A percentile compares a stretch with the other conserved stretches of the same genome.
phyloP scores from a whole-genome alignment of 2,888 invertebrate species.

The Ophonus ardosiacus region DNA sequence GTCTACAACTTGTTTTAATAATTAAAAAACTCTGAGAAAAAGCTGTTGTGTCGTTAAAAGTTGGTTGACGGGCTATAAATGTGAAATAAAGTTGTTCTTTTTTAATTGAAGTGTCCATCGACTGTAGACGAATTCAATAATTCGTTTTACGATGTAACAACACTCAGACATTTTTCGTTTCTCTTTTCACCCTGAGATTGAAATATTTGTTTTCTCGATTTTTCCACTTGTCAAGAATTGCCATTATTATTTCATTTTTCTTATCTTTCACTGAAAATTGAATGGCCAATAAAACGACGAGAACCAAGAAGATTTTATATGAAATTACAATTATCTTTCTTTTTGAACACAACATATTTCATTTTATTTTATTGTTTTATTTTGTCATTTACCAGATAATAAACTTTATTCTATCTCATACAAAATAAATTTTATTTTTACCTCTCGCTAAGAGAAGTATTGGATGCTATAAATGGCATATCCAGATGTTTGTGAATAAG shows the following conservation, averaged over 20 bases:
- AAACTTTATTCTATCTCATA: too few relatives aligned
- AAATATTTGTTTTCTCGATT: slow-evolving; percentile 1
- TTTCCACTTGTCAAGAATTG: background rate
- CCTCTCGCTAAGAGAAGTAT: too few relatives aligned
- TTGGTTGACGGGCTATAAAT: slow-evolving; percentile 7
- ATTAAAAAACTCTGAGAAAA: slow-evolving; percentile 25
- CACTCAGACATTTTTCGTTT: background rate
- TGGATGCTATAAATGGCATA: too few relatives aligned
- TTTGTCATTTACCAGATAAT: too few relatives aligned
- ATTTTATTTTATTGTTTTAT: too few relatives aligned
- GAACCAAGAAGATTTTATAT: background rate
- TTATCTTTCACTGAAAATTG: background rate
- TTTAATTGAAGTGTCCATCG: slow-evolving; percentile 43
- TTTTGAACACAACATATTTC: background rate
- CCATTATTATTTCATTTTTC: background rate
- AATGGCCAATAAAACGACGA: background rate
- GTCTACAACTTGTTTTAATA: background rate
- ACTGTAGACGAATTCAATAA: background rate
- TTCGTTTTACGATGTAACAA: slow-evolving; percentile 19
- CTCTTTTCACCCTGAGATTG: background rate
- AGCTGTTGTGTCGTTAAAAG: slow-evolving; percentile 11
- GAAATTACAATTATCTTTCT: background rate
- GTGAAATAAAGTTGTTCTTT: slow-evolving; percentile 19
- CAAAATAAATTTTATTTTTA: too few relatives aligned
- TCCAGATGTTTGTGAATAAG: too few relatives aligned